A percentile compares a stretch with the other conserved stretches of the same genome.
phyloP scores from a whole-genome alignment of 1,140 invertebrate species.

The Hyles vespertilio region DNA sequence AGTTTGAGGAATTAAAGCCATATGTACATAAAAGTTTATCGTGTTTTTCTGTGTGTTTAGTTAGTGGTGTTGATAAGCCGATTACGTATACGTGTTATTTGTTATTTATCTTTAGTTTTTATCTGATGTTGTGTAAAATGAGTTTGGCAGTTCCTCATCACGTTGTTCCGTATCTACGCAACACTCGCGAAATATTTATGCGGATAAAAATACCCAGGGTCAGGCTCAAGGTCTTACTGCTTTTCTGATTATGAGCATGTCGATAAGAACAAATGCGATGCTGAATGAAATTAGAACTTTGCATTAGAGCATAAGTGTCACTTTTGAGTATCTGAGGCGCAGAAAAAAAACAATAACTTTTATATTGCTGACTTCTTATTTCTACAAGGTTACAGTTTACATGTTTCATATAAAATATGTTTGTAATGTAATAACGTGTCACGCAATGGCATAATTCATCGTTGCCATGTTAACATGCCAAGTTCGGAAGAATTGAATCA shows the following conservation, averaged over 20 bases:
- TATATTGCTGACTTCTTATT: conserved; percentile 57
- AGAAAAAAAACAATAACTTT: conserved; percentile 64
- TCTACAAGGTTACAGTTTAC: conserved; percentile 50
- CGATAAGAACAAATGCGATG: conserved; percentile 49
- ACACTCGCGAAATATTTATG: conserved; percentile 58
- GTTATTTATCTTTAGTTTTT: conserved; percentile 16
- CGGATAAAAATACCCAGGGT: conserved; percentile 72
- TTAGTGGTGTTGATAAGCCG: conserved; percentile 3
- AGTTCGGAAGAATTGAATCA: too few species aligned
- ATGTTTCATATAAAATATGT: conserved; percentile 12
- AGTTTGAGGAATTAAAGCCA: too few species aligned
- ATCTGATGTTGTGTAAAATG: conserved; percentile 23
- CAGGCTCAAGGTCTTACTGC: conserved; percentile 64
- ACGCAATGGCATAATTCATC: neutral
- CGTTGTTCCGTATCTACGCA: conserved; percentile 34
- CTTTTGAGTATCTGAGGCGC: conserved; percentile 30
- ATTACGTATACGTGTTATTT: conserved; percentile 22
- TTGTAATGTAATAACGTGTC: conserved; percentile 6
- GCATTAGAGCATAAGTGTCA: conserved; percentile 28
- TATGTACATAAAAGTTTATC: too few species aligned
- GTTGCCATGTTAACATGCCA: neutral
- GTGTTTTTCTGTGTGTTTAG: too few species aligned
- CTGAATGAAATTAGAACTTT: conserved; percentile 38
- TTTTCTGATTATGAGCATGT: conserved; percentile 65
- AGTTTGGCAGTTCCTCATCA: conserved; percentile 26